A percentile compares a stretch with the other conserved stretches of the same genome.
These are phyloP conservation scores for Caenorhabditis parvicauda DNA, from an alignment of 2,888 invertebrate genomes.

Conservation along the genomic window DNA sequence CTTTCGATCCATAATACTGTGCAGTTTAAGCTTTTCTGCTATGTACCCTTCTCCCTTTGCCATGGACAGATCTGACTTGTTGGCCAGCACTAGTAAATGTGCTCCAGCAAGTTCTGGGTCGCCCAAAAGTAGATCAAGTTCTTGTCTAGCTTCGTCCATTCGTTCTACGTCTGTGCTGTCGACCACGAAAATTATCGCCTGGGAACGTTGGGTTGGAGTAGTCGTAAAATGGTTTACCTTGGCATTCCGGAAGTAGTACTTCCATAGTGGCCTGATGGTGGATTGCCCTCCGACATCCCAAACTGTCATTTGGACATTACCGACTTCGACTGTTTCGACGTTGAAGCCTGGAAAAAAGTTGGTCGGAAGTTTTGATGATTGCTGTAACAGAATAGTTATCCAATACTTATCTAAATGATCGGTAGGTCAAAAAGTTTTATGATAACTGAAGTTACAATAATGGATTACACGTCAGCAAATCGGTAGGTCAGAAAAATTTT, in stretches of 20 bases:
- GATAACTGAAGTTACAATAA: no score
- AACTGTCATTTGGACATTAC: slow-evolving; percentile 96
- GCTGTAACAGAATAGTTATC: no score
- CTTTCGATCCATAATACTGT: slow-evolving; percentile 13
- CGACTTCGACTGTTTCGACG: slow-evolving; percentile 97
- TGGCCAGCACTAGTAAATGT: slow-evolving; percentile 24
- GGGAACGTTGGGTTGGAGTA: not conserved
- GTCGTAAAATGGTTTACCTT: slow-evolving; percentile 2
- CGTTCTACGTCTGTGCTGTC: slow-evolving; percentile 17
- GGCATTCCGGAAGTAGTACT: slow-evolving; percentile 83
- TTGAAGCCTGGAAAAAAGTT: slow-evolving; percentile 76
- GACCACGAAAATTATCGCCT: slow-evolving; percentile 29
- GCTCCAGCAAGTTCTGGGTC: slow-evolving; percentile 13
- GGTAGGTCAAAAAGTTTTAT: no score
- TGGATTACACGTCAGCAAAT: no score
- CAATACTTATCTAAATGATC: no score
- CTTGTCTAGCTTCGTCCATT: slow-evolving; percentile 13
- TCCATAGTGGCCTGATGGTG: slow-evolving; percentile 94
- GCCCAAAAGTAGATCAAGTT: slow-evolving; percentile 9
- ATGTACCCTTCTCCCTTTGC: slow-evolving; percentile 11
- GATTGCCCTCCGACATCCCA: slow-evolving; percentile 99
- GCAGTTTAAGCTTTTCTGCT: slow-evolving; percentile 11
- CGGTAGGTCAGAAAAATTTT: no score
- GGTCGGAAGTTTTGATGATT: no score
- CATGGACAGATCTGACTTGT: slow-evolving; percentile 23